Conservation (phyloP, 2,797 vertebrate genomes). For the Lemur catta region DNA sequence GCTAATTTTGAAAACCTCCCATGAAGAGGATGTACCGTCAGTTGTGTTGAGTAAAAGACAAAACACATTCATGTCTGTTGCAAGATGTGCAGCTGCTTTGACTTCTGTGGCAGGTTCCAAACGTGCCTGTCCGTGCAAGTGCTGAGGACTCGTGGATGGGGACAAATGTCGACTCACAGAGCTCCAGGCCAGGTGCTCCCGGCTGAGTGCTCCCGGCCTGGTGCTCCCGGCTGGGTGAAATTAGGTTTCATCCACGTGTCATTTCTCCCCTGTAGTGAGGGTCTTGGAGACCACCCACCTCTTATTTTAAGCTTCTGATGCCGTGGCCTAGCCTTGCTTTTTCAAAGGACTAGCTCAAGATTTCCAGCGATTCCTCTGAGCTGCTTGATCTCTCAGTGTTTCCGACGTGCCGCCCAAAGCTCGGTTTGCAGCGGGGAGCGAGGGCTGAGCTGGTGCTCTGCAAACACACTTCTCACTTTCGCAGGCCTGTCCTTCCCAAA, state of each 20-base stretch:
- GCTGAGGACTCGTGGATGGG: background rate
- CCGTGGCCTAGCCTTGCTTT: background rate
- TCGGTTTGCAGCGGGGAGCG: accelerated
- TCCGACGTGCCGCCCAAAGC: background rate
- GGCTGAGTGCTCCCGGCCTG: background rate
- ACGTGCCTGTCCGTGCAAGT: background rate
- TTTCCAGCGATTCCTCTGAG: background rate
- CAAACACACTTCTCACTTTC: background rate
- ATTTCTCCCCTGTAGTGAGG: background rate
- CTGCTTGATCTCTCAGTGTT: background rate
- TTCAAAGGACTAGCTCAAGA: background rate
- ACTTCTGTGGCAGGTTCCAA: background rate
- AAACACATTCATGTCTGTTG: background rate
- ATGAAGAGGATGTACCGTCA: background rate
- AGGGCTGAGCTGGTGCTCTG: no score
- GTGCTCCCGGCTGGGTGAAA: background rate
- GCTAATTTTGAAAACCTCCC: background rate
- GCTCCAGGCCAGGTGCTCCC: background rate
- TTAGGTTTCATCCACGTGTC: no score
- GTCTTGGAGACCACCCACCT: background rate
- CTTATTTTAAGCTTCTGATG: background rate
- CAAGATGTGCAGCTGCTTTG: background rate
- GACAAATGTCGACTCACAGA: background rate
- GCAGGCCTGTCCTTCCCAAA: background rate
- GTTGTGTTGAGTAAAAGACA: background rate